Base-by-base conservation (phyloP, 2,888 invertebrate species). In the Minunthozetes semirufus region DNA sequence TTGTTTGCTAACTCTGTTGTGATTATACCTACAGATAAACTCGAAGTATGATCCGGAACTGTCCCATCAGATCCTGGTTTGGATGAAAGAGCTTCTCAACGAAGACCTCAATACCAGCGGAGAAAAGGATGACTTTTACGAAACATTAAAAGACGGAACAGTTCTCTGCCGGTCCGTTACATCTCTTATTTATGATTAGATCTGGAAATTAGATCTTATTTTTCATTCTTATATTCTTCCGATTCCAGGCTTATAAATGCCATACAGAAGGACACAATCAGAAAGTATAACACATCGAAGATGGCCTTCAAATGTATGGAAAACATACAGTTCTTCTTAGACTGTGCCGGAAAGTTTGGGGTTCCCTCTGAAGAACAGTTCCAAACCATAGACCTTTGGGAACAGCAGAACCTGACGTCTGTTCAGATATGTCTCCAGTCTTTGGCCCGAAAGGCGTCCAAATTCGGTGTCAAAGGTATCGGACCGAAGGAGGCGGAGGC, bases 261-360 rank as follows among this genome's bases (percentile, higher is more conserved):
- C 79, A 88, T 97, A 80, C 89, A 93, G 82, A 89, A 92, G 0
- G 92, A 90, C 63, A 88, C 89, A 73, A 89, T 98, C 42, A 95
- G 94, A 86, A 95, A 94, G 85, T 88, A 97, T 80, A 96, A 97
- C 84, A 88, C 88, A 80, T 91, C 90, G 76, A 88, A 89, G 82
- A 91, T 94, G 89, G 94, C 93, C 76, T 98, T 97, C 85, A 96
- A 96, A 82, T 94, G 94, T 85, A 98, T 98, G 97, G 97, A 98
- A 85, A 98, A 98, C 84, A 97, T 98, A 80, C 94, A 94, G 84
- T 82, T 83, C 77, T 96, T 97, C 85, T 85, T 94, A 76, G 91
- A 90, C 79, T 90, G 89, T 13, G 93, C 92, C 75, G 89, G 88
- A 82, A 88, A 87, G 76, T 86, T 95, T 78, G 98, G 97, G 56